Base-by-base conservation (phyloP, 1,140 invertebrate genomes). In the Ericerus pela region DNA sequence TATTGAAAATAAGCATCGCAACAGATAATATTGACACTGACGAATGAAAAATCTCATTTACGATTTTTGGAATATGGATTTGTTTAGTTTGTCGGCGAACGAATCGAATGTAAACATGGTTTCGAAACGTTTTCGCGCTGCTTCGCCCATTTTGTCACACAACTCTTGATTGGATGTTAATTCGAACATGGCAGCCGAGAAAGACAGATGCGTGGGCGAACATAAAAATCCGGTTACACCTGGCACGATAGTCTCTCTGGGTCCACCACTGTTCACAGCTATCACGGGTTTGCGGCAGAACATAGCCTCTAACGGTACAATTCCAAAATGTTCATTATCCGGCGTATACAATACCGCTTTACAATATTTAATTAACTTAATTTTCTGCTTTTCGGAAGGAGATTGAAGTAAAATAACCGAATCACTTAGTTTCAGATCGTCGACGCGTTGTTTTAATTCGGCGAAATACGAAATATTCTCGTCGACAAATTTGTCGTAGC, bases 251-350 rank as follows among this genome's bases (percentile, higher is more conserved):
- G 96, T 97, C 72, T 99, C 96, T 4, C 77, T 81, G 0, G 96
- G 96, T 1, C 96, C 96, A 27, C 96, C 96, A 67, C 83, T 91
- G 65, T 93, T 89, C 0, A 89, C 82, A 0, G 96, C 96, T 61
- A 99, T 82, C 0, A 99, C 94, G 18, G 95, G 93, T 65, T 89
- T 87, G 26, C 75, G 72, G 65, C 84, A 80, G 66, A 89, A 92
- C 96, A 99, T 99, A 0, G 95, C 93, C 76, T 99, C 96, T 52
- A 99, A 71, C 1, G 96, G 96, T 6, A 99, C 96, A 66, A 99
- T 99, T 4, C 96, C 96, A 78, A 99, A 99, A 74, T 99, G 96
- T 69, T 99, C 96, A 68, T 89, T 90, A 0, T 82, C 77, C 3
- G 96, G 96, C 18, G 96, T 99, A 62, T 99, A 99, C 14, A 99